Conservation (phyloP, 2,888 invertebrate species). For the Chrysodeixis includens region DNA sequence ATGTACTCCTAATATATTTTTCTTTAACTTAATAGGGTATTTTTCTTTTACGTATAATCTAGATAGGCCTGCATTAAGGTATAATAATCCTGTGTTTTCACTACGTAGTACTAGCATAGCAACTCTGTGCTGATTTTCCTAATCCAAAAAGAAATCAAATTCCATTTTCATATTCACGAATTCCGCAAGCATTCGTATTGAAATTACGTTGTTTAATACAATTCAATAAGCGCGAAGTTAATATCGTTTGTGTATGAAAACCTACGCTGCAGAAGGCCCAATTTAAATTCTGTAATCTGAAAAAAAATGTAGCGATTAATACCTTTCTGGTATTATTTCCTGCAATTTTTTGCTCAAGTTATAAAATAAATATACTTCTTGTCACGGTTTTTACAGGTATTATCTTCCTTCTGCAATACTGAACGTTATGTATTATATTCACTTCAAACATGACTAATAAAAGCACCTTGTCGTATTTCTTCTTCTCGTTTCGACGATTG, state of each 20-base stretch:
- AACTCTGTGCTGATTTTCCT: constrained; percentile 19
- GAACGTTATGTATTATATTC: no score
- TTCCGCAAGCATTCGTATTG: constrained; percentile 43
- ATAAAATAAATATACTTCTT: no score
- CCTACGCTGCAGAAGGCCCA: constrained; percentile 10
- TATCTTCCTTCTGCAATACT: no score
- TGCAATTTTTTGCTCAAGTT: no score
- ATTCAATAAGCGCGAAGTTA: constrained; percentile 49
- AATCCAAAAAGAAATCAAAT: constrained; percentile 44
- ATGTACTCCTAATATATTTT: background rate
- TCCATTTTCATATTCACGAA: constrained; percentile 49
- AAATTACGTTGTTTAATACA: constrained; percentile 53
- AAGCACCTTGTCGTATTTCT: no score
- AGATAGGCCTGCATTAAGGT: no score
- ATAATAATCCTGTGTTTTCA: no score
- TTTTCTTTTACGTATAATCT: background rate
- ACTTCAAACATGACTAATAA: no score
- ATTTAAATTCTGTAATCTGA: background rate
- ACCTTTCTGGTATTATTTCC: no score
- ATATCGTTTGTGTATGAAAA: constrained; percentile 17
- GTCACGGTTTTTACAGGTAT: no score
- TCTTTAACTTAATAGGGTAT: background rate
- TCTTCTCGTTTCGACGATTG: no score
- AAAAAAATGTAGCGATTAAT: background rate
- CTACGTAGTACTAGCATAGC: background rate